phyloP scores from a whole-genome alignment of 2,888 invertebrate genomes.

The Notodonta dromedarius region DNA sequence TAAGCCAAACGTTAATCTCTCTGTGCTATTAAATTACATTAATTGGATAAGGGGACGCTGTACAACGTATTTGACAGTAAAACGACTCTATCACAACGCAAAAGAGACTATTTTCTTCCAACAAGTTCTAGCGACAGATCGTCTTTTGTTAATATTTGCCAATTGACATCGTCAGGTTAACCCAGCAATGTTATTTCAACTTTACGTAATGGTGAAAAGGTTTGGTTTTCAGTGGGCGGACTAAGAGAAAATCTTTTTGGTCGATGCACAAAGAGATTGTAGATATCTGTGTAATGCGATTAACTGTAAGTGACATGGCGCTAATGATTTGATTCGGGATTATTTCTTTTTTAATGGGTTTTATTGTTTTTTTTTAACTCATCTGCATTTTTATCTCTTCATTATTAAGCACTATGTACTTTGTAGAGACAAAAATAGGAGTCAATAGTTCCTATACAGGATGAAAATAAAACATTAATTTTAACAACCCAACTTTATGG shows the following conservation, averaged over 20 bases:
- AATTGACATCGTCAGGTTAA: constrained; percentile 58
- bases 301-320: constrained; percentile 78
- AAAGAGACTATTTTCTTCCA: constrained; percentile 50
- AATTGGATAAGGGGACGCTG: constrained; percentile 73
- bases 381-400: background rate
- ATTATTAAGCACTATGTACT: background rate
- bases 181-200: constrained; percentile 36
- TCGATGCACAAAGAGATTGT: constrained; percentile 72
- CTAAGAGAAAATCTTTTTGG: constrained; percentile 46
- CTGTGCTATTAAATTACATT: constrained; percentile 81
- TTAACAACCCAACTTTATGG: background rate
- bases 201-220: constrained; percentile 41
- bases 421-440: background rate
- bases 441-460: background rate
- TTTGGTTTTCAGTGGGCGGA: constrained; percentile 23
- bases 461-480: background rate
- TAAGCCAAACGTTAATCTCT: constrained; percentile 76
- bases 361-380: constrained; percentile 24
- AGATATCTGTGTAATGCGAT: constrained; percentile 78
- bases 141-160: constrained; percentile 74
- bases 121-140: constrained; percentile 36
- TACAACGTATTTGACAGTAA: constrained; percentile 36
- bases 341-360: constrained; percentile 42
- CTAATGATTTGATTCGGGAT: constrained; percentile 75
- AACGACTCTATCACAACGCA: constrained; percentile 33